Conservation (phyloP, 1,140 invertebrate species). For the Magallana ariakensis region DNA sequence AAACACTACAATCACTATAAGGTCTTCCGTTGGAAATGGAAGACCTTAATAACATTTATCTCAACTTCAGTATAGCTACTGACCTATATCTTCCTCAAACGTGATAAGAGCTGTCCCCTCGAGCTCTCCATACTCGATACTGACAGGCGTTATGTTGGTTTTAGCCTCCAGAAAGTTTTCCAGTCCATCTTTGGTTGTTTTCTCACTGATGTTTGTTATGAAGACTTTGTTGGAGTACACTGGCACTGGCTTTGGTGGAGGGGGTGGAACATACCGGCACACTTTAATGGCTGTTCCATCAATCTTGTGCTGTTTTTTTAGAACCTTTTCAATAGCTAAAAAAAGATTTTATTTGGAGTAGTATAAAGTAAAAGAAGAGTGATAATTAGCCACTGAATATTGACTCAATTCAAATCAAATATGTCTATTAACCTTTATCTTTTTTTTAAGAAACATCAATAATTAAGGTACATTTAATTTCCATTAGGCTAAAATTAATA, state of each 20-base stretch:
- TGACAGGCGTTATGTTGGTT: not conserved
- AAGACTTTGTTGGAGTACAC: conserved; percentile 52
- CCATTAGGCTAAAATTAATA: no score
- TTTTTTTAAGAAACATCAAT: no score
- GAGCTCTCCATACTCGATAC: conserved; percentile 34
- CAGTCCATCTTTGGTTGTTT: conserved; percentile 45
- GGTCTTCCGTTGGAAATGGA: no score
- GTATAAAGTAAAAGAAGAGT: no score
- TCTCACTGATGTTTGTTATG: conserved; percentile 26
- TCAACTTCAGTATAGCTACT: not conserved
- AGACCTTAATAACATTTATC: no score
- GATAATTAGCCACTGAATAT: no score
- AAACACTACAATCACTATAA: no score
- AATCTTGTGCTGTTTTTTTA: conserved; percentile 39
- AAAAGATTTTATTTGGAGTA: not conserved
- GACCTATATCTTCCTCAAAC: conserved; percentile 40
- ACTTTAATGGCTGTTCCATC: conserved; percentile 42
- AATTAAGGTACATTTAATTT: no score
- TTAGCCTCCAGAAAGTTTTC: conserved; percentile 52
- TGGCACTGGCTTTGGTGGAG: conserved; percentile 46
- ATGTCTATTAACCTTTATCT: no score
- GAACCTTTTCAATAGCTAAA: conserved; percentile 43
- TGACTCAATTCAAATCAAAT: no score
- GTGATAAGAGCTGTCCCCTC: conserved; percentile 44
- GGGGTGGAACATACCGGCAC: conserved; percentile 43